Evolutionary conservation across 92 coral and sea anemone species (phyloP).

Genomic region (Palythoa heliodiscus): DNA sequence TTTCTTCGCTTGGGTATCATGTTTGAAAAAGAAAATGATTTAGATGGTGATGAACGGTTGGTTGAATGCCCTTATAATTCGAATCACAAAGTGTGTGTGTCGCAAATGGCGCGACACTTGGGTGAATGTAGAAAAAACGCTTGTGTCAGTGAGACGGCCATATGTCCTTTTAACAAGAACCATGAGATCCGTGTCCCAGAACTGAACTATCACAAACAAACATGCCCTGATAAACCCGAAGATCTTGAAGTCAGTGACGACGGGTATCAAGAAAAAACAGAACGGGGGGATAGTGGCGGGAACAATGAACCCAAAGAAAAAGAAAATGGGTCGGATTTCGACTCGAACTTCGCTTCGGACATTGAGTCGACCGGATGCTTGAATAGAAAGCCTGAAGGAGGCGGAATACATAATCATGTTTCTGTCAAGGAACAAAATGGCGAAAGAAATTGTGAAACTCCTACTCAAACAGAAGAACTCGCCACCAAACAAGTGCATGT

Average conservation of each 20-base stretch:
- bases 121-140: slow-evolving; percentile 79
- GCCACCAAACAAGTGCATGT: slow-evolving; percentile 45
- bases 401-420: slow-evolving; percentile 76
- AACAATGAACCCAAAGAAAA: slow-evolving; percentile 40
- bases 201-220: slow-evolving; percentile 72
- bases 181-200: slow-evolving; percentile 80
- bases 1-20: slow-evolving; percentile 67
- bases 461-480: slow-evolving; percentile 49
- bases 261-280: background rate
- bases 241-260: slow-evolving; percentile 42
- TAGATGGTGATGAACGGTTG: slow-evolving; percentile 72
- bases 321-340: slow-evolving; percentile 41
- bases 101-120: slow-evolving; percentile 81
- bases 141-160: slow-evolving; percentile 76
- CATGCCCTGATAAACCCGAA: slow-evolving; percentile 65
- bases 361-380: slow-evolving; percentile 84
- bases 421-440: slow-evolving; percentile 62
- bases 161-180: slow-evolving; percentile 88
- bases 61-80: slow-evolving; percentile 80
- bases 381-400: slow-evolving; percentile 82
- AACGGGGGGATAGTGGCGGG: slow-evolving; percentile 51
- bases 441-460: slow-evolving; percentile 45
- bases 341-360: slow-evolving; percentile 59
- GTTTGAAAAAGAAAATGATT: slow-evolving; percentile 83
- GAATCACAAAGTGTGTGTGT: slow-evolving; percentile 68